Evolutionary conservation across 2,888 invertebrate genomes (phyloP).

Genomic region (Acanthosepion esculentum): DNA sequence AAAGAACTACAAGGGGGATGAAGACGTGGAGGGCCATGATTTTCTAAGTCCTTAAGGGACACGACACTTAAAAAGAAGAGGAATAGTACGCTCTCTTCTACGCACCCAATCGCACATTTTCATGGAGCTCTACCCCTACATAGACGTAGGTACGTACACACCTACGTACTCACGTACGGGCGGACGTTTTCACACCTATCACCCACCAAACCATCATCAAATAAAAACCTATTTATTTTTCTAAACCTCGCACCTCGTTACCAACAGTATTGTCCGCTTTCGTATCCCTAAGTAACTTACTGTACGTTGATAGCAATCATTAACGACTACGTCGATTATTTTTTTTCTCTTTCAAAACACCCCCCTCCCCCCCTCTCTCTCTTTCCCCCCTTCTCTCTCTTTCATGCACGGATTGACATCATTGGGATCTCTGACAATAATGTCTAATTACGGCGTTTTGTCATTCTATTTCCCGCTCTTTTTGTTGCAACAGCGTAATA

Average conservation of each 20-base stretch:
- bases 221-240: neutral
- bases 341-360: neutral
- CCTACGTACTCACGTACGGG: too few species aligned
- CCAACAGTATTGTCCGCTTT: neutral
- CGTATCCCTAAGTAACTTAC: neutral
- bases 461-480: neutral
- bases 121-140: too few species aligned
- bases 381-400: neutral
- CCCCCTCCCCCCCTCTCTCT: neutral
- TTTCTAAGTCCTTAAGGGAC: too few species aligned
- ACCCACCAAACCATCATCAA: neutral
- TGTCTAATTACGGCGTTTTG: slow-evolving; percentile 12
- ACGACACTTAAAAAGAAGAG: too few species aligned
- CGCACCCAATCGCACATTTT: too few species aligned
- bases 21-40: too few species aligned
- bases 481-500: slow-evolving; percentile 17
- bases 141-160: too few species aligned
- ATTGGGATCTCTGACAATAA: slow-evolving; percentile 21
- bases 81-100: too few species aligned
- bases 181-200: neutral
- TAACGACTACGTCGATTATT: neutral
- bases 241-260: neutral
- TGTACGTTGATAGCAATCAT: neutral
- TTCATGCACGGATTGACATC: neutral
- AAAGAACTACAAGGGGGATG: too few species aligned